Evolutionary conservation across 2,797 vertebrate species (phyloP).

Genomic region (Poeciliopsis presidionis): DNA sequence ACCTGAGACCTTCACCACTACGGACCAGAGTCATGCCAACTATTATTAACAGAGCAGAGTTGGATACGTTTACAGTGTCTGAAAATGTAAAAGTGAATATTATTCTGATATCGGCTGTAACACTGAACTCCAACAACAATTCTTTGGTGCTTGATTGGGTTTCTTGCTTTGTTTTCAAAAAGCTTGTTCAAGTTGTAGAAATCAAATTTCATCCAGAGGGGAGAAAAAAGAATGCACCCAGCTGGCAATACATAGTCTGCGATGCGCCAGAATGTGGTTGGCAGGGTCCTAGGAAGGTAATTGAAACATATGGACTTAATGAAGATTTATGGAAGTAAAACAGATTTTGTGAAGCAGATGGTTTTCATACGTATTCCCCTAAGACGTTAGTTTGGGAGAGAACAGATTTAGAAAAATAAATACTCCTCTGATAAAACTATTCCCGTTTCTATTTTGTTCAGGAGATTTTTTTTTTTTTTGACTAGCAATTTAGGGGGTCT

Average conservation of each 20-base stretch:
- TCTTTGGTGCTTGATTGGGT: not conserved
- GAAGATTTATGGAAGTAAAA: conserved; percentile 12
- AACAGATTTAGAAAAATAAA: not conserved
- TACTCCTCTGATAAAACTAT: not conserved
- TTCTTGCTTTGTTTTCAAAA: not conserved
- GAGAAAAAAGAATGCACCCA: not conserved
- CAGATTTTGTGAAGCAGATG: conserved; percentile 1
- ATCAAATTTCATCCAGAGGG: not conserved
- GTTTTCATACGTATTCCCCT: not conserved
- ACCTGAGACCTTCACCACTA: not conserved
- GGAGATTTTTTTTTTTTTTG: not conserved
- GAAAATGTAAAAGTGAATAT: not conserved
- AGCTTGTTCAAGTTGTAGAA: not conserved
- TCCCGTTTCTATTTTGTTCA: not conserved
- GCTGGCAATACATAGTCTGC: not conserved
- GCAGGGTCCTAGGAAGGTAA: not conserved
- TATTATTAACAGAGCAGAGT: not conserved
- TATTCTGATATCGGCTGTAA: not conserved
- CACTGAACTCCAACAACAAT: not conserved
- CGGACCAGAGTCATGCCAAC: not conserved
- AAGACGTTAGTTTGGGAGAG: not conserved
- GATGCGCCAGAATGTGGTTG: not conserved
- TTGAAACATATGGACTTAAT: conserved; percentile 10
- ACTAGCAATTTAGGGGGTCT: not conserved
- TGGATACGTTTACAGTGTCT: not conserved